These are phyloP conservation scores for Acromyrmex charruanus DNA, from an alignment of 1,140 invertebrate genomes.

Conservation along the genomic window DNA sequence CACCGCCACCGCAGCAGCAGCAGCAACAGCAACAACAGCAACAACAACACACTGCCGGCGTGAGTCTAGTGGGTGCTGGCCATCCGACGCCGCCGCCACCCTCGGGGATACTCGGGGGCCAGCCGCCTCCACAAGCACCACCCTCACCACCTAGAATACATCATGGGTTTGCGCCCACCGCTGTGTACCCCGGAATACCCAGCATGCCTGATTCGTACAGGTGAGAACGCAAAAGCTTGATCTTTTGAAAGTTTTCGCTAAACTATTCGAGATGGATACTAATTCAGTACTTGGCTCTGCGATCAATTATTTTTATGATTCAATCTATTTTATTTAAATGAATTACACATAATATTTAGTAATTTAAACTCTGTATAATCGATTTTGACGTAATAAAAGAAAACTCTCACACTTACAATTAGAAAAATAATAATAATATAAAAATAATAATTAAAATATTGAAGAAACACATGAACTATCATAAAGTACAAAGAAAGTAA, in stretches of 20 bases:
- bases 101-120: conserved; percentile 80
- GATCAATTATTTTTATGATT: neutral
- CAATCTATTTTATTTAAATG: neutral
- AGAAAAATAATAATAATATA: too few relatives aligned
- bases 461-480: too few relatives aligned
- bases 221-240: conserved; percentile 79
- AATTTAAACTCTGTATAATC: too few relatives aligned
- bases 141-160: conserved; percentile 85
- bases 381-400: too few relatives aligned
- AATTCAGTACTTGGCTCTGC: neutral
- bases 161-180: conserved; percentile 84
- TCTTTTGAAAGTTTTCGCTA: neutral
- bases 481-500: too few relatives aligned
- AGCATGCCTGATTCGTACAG: conserved; percentile 89
- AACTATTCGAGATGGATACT: neutral
- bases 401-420: too few relatives aligned
- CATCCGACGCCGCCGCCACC: conserved; percentile 87
- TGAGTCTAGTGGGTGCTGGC: conserved; percentile 83
- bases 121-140: conserved; percentile 82
- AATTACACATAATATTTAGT: neutral
- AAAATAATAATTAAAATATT: too few relatives aligned
- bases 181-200: conserved; percentile 85
- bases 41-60: conserved; percentile 83
- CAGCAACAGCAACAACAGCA: conserved; percentile 84
- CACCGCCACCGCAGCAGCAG: conserved; percentile 80